These are phyloP conservation scores for Manduca sexta DNA, from an alignment of 1,140 invertebrate genomes.

Conservation along the genomic window DNA sequence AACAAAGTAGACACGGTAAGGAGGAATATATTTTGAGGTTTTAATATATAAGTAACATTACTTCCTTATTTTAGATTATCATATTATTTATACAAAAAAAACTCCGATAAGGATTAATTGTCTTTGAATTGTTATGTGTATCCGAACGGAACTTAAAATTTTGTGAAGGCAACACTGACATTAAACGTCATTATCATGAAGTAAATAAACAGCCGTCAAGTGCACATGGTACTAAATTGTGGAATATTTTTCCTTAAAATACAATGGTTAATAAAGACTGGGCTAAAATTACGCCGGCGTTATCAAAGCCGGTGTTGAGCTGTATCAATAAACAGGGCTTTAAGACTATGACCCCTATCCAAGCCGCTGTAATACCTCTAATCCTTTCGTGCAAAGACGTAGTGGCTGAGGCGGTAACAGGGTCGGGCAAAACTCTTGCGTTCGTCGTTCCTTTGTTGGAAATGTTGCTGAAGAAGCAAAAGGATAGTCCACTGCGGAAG, in stretches of 20 bases:
- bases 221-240: slow-evolving; percentile 21
- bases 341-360: slow-evolving; percentile 57
- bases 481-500: slow-evolving; percentile 78
- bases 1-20: too few species aligned
- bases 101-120: too few species aligned
- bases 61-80: too few species aligned
- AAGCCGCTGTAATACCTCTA: slow-evolving; percentile 94
- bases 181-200: not conserved
- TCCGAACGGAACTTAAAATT: too few species aligned
- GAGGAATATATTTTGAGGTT: too few species aligned
- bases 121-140: too few species aligned
- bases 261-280: slow-evolving; percentile 63
- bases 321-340: slow-evolving; percentile 58
- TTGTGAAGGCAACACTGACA: too few species aligned
- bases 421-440: slow-evolving; percentile 96
- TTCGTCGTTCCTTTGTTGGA: slow-evolving; percentile 94
- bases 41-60: too few species aligned
- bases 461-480: slow-evolving; percentile 80
- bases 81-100: too few species aligned
- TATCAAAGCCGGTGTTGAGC: slow-evolving; percentile 45
- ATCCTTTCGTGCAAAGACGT: slow-evolving; percentile 94
- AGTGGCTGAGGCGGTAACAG: slow-evolving; percentile 96
- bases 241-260: not conserved
- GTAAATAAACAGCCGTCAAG: slow-evolving; percentile 25
- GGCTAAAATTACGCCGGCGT: slow-evolving; percentile 39